Evolutionary conservation across 1,140 invertebrate species (phyloP), one percentile per base, ranked within the genome.

Genomic region (Brachystomella parvula): DNA sequence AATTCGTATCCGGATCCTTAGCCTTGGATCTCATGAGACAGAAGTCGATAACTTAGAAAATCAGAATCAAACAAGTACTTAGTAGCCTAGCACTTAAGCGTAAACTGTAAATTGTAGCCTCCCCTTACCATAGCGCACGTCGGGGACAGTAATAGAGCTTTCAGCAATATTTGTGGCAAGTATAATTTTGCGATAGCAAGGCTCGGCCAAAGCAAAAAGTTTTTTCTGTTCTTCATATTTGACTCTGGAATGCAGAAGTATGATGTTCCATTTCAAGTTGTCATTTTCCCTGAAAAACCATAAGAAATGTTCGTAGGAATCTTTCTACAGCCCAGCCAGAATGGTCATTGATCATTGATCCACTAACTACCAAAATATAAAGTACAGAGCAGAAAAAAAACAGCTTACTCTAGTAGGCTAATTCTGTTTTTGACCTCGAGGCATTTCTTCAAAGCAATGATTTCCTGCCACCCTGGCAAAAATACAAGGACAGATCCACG

Each of bases 101-200:
- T n/a, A 53, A 53, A 53, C 6, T 53, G 12, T 19, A 53, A 9
- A 6, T 53, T 19, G 24, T 19, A 53, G 21, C 24, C 24, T 15
- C n/a, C n/a, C n/a, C 56, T 57, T 24, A 77, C 81, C 90, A 81
- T 93, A 96, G 77, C 86, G 87, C 31, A 95, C 86, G 79, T 96
- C 91, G 33, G 89, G 85, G 33, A 98, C 90, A 3, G 95, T 98
- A 56, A 98, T 89, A 32, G 93, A 95, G 76, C 91, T 96, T 79
- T 99, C 96, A 0, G 94, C 93, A 71, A 98, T 94, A 78, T 98
- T 95, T 3, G 95, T 98, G 0, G 93, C 83, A 1, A 98, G 79
- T 75, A 99, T 96, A 67, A 95, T 84, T 79, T 96, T 96, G 57
- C 90, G 80, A 35, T 79, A 76, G 1, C 83, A 82, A 0, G 70